Evolutionary conservation across 2,113 vertebrate species (phyloP).

Genomic region (Arenaria interpres): DNA sequence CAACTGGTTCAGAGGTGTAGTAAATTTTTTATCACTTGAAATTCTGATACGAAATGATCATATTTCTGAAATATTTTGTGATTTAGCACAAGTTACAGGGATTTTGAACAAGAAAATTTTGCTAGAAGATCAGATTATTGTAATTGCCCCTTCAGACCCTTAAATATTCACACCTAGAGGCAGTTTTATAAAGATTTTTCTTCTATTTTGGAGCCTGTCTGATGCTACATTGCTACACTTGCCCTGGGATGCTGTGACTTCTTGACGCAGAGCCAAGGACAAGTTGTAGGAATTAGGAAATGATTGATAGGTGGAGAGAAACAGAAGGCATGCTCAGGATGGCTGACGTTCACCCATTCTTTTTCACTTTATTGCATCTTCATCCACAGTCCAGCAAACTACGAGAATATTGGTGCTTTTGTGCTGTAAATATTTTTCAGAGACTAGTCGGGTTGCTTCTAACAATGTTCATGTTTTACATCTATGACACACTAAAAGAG

Average conservation of each 20-base stretch:
- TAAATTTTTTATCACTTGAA: background rate
- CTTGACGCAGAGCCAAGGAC: background rate
- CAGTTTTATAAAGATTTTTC: background rate
- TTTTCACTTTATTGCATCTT: background rate
- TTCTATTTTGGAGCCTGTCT: background rate
- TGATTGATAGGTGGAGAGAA: background rate
- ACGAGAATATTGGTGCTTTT: background rate
- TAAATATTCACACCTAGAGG: background rate
- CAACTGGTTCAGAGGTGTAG: background rate
- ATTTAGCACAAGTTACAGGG: background rate
- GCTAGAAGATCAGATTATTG: background rate
- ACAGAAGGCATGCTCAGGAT: background rate
- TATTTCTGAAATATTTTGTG: background rate
- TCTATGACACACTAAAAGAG: background rate
- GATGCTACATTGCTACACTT: background rate
- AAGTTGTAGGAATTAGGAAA: background rate
- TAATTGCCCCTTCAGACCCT: background rate
- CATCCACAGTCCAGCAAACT: background rate
- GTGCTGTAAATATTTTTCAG: background rate
- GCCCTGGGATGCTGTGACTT: background rate
- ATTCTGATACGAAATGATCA: background rate
- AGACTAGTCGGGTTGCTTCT: background rate
- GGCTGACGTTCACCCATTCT: accelerated
- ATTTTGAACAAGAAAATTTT: background rate
- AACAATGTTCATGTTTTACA: background rate